Evolutionary conservation across 2,888 invertebrate genomes (phyloP), one percentile per base, ranked within the genome.

Genomic region (Ptychoptera albimana): DNA sequence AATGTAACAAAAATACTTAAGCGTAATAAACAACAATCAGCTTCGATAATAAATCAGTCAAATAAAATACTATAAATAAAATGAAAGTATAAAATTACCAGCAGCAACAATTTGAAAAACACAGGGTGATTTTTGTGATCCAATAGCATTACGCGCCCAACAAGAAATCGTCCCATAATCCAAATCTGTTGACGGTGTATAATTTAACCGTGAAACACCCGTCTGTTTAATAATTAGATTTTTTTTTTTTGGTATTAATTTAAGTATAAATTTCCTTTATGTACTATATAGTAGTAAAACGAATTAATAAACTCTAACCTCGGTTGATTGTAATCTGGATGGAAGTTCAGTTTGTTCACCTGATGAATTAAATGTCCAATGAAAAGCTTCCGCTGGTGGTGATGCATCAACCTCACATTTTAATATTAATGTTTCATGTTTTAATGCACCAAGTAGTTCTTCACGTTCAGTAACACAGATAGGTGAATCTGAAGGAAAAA

Each of bases 281-380:
- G 7, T 5, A 23, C 7, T 23, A 11, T 11, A 32, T 32, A 7
- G n/a, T 40, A n/a, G 9, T 40, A 11, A n/a, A 40, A 10, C 13
- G 10, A 31, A 32, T 7, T 10, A 31, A 35, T 23, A 34, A 11
- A 35, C 7, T 56, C 61, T 61, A 55, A 65, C 64, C 57, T 66
- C 69, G 53, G 62, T 71, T 42, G 66, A 66, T 52, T 66, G 71
- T 44, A 66, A 53, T 55, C 76, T 75, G 44, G 78, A 75, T 46
- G 85, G 77, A 53, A 85, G 72, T 61, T 86, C 82, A 39, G 80
- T 79, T 66, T 84, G 81, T 59, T 86, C 86, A 15, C 87, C 87
- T 47, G 86, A 86, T 63, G 85, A 86, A 70, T 91, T 91, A 72
- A 91, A 88, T 52, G 87, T 87, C 91, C 91, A 91, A 57, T 85